Evolutionary conservation across 30 jellyfish, hydroid and myxozoan species (phyloP).

Genomic region (Rhopilema esculentum): DNA sequence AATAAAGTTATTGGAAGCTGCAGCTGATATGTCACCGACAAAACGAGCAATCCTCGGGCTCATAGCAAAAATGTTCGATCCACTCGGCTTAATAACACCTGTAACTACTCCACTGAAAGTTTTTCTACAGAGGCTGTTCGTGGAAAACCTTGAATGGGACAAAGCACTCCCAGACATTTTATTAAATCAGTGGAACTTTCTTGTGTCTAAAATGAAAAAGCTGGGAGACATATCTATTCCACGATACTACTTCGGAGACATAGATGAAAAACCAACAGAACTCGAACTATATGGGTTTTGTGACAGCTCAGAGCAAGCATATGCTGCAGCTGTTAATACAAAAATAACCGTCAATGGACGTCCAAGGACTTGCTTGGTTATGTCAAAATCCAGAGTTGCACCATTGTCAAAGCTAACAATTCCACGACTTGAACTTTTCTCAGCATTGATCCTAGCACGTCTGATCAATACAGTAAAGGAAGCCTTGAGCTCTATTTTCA

Average conservation of each 20-base stretch:
- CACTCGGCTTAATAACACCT: too few relatives aligned
- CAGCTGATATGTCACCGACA: too few relatives aligned
- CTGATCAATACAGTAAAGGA: slow-evolving; percentile 15
- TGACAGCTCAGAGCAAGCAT: slow-evolving; percentile 52
- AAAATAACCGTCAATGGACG: neutral
- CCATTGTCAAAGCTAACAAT: slow-evolving; percentile 31
- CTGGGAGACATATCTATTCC: too few relatives aligned
- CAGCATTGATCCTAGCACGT: slow-evolving; percentile 21
- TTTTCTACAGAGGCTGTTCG: too few relatives aligned
- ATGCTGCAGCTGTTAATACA: slow-evolving; percentile 43
- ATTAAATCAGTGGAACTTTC: too few relatives aligned
- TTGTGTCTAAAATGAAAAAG: too few relatives aligned
- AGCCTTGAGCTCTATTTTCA: neutral
- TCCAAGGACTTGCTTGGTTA: neutral
- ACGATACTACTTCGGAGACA: slow-evolving; percentile 30
- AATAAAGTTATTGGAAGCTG: too few relatives aligned
- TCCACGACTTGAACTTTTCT: slow-evolving; percentile 54
- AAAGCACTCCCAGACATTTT: too few relatives aligned
- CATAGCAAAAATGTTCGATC: too few relatives aligned
- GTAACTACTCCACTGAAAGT: too few relatives aligned
- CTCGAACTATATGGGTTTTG: slow-evolving; percentile 50
- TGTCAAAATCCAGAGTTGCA: slow-evolving; percentile 60
- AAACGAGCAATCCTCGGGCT: too few relatives aligned
- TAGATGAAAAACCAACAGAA: slow-evolving; percentile 7
- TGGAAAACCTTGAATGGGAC: too few relatives aligned